These are phyloP conservation scores for Hydroisotoma schaefferi DNA, from an alignment of 2,888 invertebrate genomes.

Conservation along the genomic window DNA sequence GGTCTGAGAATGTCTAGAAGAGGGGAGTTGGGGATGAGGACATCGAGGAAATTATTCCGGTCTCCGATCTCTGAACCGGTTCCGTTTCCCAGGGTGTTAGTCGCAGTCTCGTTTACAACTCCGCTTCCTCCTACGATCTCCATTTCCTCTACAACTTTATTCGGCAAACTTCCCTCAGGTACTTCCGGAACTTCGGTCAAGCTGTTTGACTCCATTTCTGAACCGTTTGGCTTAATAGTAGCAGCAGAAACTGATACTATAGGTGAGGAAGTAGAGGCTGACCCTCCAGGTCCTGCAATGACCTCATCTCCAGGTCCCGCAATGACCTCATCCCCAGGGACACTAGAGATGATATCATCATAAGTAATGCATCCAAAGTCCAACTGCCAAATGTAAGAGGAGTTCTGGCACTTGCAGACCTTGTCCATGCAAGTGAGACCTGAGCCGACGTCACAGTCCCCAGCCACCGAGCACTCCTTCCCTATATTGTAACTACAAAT, in stretches of 20 bases:
- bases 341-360: not conserved
- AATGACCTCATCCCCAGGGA: not conserved
- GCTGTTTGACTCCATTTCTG: no score
- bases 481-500: constrained; percentile 20
- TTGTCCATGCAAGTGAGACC: constrained; percentile 1
- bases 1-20: constrained; percentile 6
- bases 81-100: no score
- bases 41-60: constrained; percentile 17
- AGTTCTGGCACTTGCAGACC: constrained; percentile 11
- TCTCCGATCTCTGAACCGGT: constrained; percentile 15
- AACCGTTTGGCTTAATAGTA: no score
- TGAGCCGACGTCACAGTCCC: not conserved
- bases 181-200: no score
- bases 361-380: constrained; percentile 13
- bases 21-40: not conserved
- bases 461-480: constrained; percentile 1
- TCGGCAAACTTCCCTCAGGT: no score
- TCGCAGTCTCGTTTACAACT: no score
- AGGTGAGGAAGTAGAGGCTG: no score
- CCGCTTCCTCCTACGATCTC: no score
- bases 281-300: no score
- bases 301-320: no score
- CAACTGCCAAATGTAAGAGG: constrained; percentile 12
- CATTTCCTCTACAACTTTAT: no score
- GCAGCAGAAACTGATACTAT: no score